A percentile compares a stretch with the other conserved stretches of the same genome.
Evolutionary conservation across 2,113 vertebrate species (phyloP).

Genomic region (Cariama cristata): DNA sequence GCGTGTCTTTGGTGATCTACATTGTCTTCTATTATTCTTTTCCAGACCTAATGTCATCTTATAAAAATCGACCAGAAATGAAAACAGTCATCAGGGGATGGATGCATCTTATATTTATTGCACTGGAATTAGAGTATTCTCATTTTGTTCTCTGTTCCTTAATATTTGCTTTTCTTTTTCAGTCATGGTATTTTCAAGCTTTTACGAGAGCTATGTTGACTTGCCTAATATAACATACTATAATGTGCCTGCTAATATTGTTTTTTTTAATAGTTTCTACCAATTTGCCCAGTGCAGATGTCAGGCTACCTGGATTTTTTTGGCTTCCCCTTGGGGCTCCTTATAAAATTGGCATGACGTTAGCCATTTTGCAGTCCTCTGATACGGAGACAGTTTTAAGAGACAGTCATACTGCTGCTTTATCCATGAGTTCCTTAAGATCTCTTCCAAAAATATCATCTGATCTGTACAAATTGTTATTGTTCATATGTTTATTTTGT

Average conservation of each 20-base stretch:
- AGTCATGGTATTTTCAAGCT: not conserved
- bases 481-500: not conserved
- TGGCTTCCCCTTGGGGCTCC: not conserved
- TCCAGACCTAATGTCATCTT: not conserved
- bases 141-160: not conserved
- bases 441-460: not conserved
- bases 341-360: not conserved
- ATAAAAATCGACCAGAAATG: not conserved
- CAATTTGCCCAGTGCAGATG: not conserved
- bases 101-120: not conserved
- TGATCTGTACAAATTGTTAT: not conserved
- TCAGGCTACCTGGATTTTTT: not conserved
- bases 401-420: not conserved
- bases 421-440: not conserved
- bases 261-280: not conserved
- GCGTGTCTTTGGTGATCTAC: not conserved
- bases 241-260: not conserved
- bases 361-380: not conserved
- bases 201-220: not conserved
- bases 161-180: not conserved
- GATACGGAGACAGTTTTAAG: not conserved
- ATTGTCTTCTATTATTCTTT: not conserved
- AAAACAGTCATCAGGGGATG: not conserved
- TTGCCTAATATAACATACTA: not conserved
- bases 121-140: not conserved